Evolutionary conservation across 2,888 invertebrate species (phyloP).

Genomic region (Dryobotodes eremita): DNA sequence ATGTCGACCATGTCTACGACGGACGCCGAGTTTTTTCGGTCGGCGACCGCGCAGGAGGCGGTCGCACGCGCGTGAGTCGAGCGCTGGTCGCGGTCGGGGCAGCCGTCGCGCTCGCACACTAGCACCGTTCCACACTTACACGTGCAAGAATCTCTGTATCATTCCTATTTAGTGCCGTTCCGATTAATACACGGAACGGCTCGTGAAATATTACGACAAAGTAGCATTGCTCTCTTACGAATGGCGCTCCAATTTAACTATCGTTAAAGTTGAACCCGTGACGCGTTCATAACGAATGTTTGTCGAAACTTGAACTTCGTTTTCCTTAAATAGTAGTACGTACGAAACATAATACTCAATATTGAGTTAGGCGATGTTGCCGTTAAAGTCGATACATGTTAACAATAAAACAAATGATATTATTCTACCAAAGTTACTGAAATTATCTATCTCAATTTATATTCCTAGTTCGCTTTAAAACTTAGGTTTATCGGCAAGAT

Average conservation of each 20-base stretch:
- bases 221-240: slow-evolving; percentile 81
- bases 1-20: slow-evolving; percentile 89
- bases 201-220: slow-evolving; percentile 72
- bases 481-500: slow-evolving; percentile 89
- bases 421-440: slow-evolving; percentile 90
- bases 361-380: slow-evolving; percentile 69
- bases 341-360: slow-evolving; percentile 82
- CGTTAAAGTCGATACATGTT: slow-evolving; percentile 69
- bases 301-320: slow-evolving; percentile 69
- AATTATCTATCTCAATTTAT: slow-evolving; percentile 89
- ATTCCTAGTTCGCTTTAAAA: slow-evolving; percentile 90
- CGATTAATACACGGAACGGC: slow-evolving; percentile 66
- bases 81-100: slow-evolving; percentile 87
- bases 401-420: slow-evolving; percentile 83
- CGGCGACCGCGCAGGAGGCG: slow-evolving; percentile 90
- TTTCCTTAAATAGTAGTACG: slow-evolving; percentile 74
- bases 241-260: slow-evolving; percentile 72
- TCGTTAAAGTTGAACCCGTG: slow-evolving; percentile 68
- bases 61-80: slow-evolving; percentile 88
- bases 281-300: slow-evolving; percentile 65
- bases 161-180: slow-evolving; percentile 78
- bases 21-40: slow-evolving; percentile 90
- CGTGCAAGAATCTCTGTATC: slow-evolving; percentile 84
- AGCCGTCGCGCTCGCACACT: slow-evolving; percentile 89
- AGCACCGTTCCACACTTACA: slow-evolving; percentile 89